Evolutionary conservation across 2,113 vertebrate genomes (phyloP).

Genomic region (Cyanoderma ruficeps): DNA sequence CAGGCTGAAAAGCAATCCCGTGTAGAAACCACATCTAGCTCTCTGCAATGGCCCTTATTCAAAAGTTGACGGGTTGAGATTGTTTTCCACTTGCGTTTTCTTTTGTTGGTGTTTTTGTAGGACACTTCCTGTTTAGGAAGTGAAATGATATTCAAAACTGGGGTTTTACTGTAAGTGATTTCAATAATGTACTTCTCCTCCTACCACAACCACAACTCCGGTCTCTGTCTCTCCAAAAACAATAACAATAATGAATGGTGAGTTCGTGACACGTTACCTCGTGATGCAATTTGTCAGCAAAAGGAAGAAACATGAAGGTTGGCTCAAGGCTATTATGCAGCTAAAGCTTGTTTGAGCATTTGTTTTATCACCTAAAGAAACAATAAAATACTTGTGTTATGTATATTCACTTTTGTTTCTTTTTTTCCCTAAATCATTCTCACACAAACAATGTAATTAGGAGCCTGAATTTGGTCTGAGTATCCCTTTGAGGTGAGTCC

Average conservation of each 20-base stretch:
- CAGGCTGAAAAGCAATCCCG: not conserved
- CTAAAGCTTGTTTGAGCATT: not conserved
- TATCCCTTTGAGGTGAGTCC: not conserved
- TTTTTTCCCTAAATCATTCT: not conserved
- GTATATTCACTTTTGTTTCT: not conserved
- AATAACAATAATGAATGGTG: conserved; percentile 10
- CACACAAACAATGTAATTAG: not conserved
- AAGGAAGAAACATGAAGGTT: conserved; percentile 22
- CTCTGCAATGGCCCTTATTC: not conserved
- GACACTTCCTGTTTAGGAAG: conserved; percentile 54
- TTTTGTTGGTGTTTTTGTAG: conserved; percentile 25
- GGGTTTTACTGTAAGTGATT: conserved; percentile 59
- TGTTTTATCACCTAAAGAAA: not conserved
- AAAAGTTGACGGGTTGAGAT: not conserved
- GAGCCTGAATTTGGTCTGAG: not conserved
- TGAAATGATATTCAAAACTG: conserved; percentile 22
- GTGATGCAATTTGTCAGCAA: conserved; percentile 9
- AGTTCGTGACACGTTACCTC: conserved; percentile 16
- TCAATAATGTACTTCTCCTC: conserved; percentile 10
- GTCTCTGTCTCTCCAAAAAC: conserved; percentile 36
- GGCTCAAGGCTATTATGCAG: not conserved
- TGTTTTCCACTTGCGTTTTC: not conserved
- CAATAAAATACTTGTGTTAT: not conserved
- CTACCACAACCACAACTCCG: conserved; percentile 24
- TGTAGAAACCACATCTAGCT: not conserved